Evolutionary conservation across 2,888 invertebrate species (phyloP), one percentile per base, ranked within the genome.

Genomic region (Tolmerus cingulatus): DNA sequence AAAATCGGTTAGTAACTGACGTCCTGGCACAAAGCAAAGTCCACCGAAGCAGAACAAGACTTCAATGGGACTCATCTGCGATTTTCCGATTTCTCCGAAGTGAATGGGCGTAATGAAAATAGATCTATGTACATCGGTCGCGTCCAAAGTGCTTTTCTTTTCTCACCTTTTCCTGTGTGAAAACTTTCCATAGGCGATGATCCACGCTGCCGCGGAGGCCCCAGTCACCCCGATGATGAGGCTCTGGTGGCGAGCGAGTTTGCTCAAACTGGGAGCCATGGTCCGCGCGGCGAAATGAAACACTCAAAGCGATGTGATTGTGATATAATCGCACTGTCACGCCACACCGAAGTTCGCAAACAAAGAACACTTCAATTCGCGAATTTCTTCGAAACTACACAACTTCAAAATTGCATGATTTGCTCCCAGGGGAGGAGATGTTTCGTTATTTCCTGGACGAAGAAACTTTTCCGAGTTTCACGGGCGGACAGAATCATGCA

Each of bases 221-320:
- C 96, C 95, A 89, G 95, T 95, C 87, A 95, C 93, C 88, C 95
- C 95, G 89, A 95, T 93, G 94, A 91, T 94, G 89, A 91, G 91
- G 90, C 90, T 91, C 89, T 90, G 95, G 92, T 94, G 94, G 90
- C 95, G 95, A 89, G 95, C 94, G 90, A 96, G 93, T 94, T 96
- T 97, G 93, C 97, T 97, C 89, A 96, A 94, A 91, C 94, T 94
- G 90, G 96, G 96, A 90, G 96, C 96, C 96, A 96, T 96, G 89
- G 66, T 66, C n/a, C 51, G 51, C 51, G 23, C 66, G 23, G 66
- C 14, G 51, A 46, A 46, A 46, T 55, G 19, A 19, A 66, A 66
- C 23, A 8, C 9, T 55, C 8, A 37, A 84, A 34, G 43, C 16
- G 16, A 51, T 55, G 55, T 51, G 51, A 81, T 46, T 55, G 34